Evolutionary conservation across 2,113 vertebrate genomes (phyloP), one percentile per base, ranked within the genome.

Genomic region (Platycercus adscitus): DNA sequence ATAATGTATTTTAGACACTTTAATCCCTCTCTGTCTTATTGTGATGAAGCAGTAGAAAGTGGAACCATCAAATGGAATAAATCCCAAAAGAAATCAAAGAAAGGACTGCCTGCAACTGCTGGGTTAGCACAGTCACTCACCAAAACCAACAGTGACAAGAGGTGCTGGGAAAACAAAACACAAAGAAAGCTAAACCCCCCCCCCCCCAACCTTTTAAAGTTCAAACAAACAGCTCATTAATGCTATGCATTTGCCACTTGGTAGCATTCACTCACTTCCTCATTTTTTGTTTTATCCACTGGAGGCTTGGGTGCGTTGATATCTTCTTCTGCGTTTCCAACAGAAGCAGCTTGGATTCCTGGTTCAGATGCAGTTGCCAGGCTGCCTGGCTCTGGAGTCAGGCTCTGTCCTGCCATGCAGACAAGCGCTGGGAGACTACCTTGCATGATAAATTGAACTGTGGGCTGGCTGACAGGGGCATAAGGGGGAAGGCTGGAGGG

Each of bases 201-300:
- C 5, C 11, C 53, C 31, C 58, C 21, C 33, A 43, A 23, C 69
- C 14, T 18, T 17, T 8, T 53, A 19, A 41, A 66, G 29, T 63
- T 86, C 23, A 80, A 69, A 41, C 23, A 80, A 69, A 41, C 35
- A 92, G 44, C 37, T 70, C 13, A 20, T n/a, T 75, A 20, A 23
- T 18, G 23, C 66, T 18, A 80, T 1, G 10, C 37, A 64, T 73
- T 26, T 65, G 23, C 66, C 44, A 70, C 33, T 24, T 20, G 17
- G 26, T 1, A 49, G 28, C 29, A 52, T n/a, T 65, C 52, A 88
- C 98, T 97, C 85, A 98, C 98, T 91, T 98, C 98, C 61, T 98
- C 98, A 0, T 98, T 98, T 94, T 97, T 98, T 4, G 76, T 97
- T 91, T 97, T 98, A 82, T 98, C 98, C 9, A 81, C 13, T 1